These are phyloP conservation scores for Pygocentrus nattereri DNA, from an alignment of 2,797 vertebrate genomes.

Conservation along the genomic window DNA sequence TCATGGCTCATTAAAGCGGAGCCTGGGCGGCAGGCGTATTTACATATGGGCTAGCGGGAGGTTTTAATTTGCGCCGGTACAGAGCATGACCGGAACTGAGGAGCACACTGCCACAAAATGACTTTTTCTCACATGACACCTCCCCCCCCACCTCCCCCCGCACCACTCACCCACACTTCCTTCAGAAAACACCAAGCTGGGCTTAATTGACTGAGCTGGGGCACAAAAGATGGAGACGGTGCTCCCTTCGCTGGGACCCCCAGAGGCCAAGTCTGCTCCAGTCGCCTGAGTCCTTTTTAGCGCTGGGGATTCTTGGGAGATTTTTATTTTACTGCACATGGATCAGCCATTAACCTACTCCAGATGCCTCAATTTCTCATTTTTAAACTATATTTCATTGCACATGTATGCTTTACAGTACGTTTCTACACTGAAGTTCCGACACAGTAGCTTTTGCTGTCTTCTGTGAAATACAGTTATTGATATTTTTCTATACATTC, in stretches of 20 bases:
- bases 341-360: slow-evolving; percentile 56
- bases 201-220: slow-evolving; percentile 81
- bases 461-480: no score
- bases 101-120: slow-evolving; percentile 79
- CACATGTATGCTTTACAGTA: not conserved
- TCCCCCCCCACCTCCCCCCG: slow-evolving; percentile 22
- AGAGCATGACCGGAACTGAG: slow-evolving; percentile 87
- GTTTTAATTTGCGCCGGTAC: slow-evolving; percentile 84
- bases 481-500: no score
- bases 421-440: not conserved
- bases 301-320: slow-evolving; percentile 40
- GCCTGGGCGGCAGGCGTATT: slow-evolving; percentile 78
- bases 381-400: not conserved
- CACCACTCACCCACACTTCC: slow-evolving; percentile 23
- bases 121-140: slow-evolving; percentile 79
- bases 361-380: slow-evolving; percentile 1
- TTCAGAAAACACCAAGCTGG: slow-evolving; percentile 76
- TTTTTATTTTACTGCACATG: slow-evolving; percentile 50
- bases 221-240: slow-evolving; percentile 78
- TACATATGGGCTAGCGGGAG: slow-evolving; percentile 81
- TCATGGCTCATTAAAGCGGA: slow-evolving; percentile 89
- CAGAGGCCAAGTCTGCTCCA: slow-evolving; percentile 42
- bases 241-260: slow-evolving; percentile 68
- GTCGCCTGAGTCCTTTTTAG: slow-evolving; percentile 65
- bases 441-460: no score